Conservation (phyloP, 1,140 invertebrate genomes). For the Calephelis virginiensis region DNA sequence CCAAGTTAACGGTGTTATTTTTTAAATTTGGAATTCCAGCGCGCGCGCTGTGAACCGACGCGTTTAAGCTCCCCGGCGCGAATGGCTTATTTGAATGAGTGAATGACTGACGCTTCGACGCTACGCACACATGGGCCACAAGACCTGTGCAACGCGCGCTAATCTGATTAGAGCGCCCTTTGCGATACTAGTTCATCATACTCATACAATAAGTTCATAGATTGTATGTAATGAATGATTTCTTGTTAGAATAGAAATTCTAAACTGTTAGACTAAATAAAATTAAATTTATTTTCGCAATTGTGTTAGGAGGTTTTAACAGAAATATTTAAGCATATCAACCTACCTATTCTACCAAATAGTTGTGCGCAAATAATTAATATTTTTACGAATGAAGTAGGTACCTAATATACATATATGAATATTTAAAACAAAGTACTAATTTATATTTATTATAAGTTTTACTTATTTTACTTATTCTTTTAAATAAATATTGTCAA, state of each 20-base stretch:
- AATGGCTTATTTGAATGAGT: constrained; percentile 47
- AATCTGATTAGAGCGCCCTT: constrained; percentile 63
- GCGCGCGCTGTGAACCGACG: constrained; percentile 49
- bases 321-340: no score
- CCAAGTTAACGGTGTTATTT: constrained; percentile 36
- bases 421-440: no score
- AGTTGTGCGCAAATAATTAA: no score
- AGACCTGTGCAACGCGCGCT: constrained; percentile 39
- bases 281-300: background rate
- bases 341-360: no score
- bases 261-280: background rate
- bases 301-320: background rate
- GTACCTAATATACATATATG: no score
- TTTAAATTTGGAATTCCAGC: constrained; percentile 47
- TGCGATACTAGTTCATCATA: constrained; percentile 46
- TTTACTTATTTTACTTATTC: no score
- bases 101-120: constrained; percentile 41
- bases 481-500: no score
- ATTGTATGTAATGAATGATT: constrained; percentile 36
- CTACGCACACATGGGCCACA: constrained; percentile 28
- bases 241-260: background rate
- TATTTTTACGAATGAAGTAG: no score
- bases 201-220: constrained; percentile 33
- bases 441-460: no score
- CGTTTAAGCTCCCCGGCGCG: constrained; percentile 50